Base-by-base conservation (phyloP, 2,888 invertebrate genomes). In the Pilophorus perplexus region DNA sequence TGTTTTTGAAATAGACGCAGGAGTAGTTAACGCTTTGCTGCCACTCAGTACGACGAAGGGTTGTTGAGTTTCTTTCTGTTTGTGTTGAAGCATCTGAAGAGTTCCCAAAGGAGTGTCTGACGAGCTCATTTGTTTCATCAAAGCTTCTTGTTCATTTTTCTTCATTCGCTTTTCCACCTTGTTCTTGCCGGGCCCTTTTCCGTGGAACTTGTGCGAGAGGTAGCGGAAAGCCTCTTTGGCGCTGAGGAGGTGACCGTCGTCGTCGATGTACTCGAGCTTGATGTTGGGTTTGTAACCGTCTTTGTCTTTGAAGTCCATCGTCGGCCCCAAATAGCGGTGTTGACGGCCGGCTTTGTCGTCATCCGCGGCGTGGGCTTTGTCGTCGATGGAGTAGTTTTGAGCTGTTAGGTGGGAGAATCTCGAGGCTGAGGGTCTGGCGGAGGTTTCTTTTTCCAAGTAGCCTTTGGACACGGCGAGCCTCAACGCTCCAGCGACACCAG, bases 151-250 rank as follows among this genome's bases (percentile, higher is more conserved):
- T 74, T 93, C 90, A 71, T 86, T 83, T 79, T 98, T 96, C 79
- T 95, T 94, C 79, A 93, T 85, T 71, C 97, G 83, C 76, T 99
- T 99, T 79, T 99, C 98, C 57, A 85, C 83, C 80, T 99, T 99
- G 81, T 95, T 97, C 79, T 99, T 99, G 64, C 99, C 98, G 18
- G 98, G 96, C 1, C 96, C 96, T 80, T 99, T 98, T 60, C 99
- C 99, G 80, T 99, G 99, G 81, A 99, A 99, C 80, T 97, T 95
- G 79, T 97, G 98, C 22, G 94, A 95, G 64, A 98, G 82, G 80
- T 94, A 93, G 73, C 77, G 74, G 80, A 97, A 98, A 52, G 99
- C 98, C 81, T 99, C 98, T 79, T 99, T 99, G 66, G 90, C 87
- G 74, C 89, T 90, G 68, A 99, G 83, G 73, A 90, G 84, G 65